Conservation (phyloP, 1,140 invertebrate genomes). For the Pentalonia nigronervosa region DNA sequence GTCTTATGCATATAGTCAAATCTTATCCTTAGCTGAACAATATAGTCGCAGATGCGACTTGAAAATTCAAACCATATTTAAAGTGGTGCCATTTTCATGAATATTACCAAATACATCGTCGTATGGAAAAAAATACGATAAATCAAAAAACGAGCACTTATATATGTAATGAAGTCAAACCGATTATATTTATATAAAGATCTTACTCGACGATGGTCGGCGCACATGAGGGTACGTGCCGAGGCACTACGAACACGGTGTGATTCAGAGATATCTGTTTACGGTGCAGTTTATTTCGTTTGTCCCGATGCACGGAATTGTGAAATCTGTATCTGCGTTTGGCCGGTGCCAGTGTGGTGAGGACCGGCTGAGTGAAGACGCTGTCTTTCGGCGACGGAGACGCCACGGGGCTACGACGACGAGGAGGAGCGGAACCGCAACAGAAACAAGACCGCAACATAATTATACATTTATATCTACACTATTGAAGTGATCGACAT, state of each 20-base stretch:
- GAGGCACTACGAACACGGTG: constrained; percentile 38
- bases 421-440: background rate
- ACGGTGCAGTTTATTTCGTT: background rate
- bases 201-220: constrained; percentile 28
- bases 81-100: background rate
- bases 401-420: too few species aligned
- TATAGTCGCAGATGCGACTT: background rate
- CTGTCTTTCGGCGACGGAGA: background rate
- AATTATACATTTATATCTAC: background rate
- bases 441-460: constrained; percentile 29
- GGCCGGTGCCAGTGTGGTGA: background rate
- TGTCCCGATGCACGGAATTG: background rate
- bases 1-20: background rate
- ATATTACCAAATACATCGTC: background rate
- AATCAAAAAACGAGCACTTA: background rate
- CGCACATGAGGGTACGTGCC: background rate
- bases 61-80: background rate
- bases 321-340: constrained; percentile 47
- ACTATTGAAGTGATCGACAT: background rate
- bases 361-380: too few species aligned
- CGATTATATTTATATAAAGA: background rate
- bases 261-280: background rate
- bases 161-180: background rate
- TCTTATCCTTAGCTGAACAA: too few species aligned
- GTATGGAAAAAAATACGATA: background rate